These are phyloP conservation scores for Dryadula phaetusa DNA, from an alignment of 2,888 invertebrate species.

Conservation along the genomic window DNA sequence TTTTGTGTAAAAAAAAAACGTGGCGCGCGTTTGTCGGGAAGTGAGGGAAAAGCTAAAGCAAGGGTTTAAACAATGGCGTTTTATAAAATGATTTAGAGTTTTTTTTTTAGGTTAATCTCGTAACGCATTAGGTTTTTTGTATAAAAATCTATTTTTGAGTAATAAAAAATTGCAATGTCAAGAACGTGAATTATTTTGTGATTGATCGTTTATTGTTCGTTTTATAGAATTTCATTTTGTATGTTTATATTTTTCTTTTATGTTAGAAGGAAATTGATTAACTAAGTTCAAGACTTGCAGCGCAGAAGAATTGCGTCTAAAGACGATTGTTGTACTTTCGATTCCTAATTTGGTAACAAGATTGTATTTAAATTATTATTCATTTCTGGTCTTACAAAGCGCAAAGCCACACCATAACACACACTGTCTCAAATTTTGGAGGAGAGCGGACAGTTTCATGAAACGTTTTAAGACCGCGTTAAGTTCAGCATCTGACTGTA, in stretches of 20 bases:
- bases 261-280: not conserved
- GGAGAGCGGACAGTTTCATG: no score
- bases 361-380: no score
- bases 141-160: constrained; percentile 55
- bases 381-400: no score
- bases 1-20: constrained; percentile 59
- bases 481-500: no score
- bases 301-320: no score
- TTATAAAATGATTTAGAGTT: constrained; percentile 79
- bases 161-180: constrained; percentile 61
- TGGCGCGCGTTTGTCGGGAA: constrained; percentile 73
- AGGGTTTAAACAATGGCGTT: constrained; percentile 80
- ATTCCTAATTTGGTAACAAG: no score
- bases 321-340: no score
- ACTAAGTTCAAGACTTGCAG: not conserved
- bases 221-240: constrained; percentile 10
- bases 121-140: constrained; percentile 68
- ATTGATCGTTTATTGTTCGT: constrained; percentile 66
- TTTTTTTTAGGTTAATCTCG: constrained; percentile 61
- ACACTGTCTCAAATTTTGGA: no score
- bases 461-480: no score
- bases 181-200: constrained; percentile 48
- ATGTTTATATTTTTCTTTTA: not conserved
- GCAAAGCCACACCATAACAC: no score
- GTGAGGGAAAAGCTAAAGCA: constrained; percentile 58